phyloP scores from a whole-genome alignment of 2,888 invertebrate genomes.

The Nasonia oneida region DNA sequence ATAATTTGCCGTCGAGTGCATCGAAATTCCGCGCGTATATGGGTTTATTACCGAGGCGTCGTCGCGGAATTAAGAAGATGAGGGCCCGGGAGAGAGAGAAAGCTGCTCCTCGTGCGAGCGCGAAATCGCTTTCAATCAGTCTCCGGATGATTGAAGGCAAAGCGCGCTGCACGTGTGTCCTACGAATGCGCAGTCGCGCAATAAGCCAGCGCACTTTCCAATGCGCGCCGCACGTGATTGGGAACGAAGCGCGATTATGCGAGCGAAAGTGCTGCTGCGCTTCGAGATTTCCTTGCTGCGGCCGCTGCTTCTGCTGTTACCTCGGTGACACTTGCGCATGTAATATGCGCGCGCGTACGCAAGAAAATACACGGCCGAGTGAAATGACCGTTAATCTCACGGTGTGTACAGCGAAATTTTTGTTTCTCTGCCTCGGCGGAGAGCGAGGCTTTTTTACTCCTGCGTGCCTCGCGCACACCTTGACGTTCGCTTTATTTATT shows the following conservation, averaged over 20 bases:
- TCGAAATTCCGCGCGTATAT: neutral
- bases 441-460: neutral
- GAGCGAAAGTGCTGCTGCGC: constrained; percentile 30
- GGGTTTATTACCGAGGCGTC: neutral
- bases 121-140: constrained; percentile 27
- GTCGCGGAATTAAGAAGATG: neutral
- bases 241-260: constrained; percentile 41
- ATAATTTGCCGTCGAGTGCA: neutral
- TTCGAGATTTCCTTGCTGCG: too few species aligned
- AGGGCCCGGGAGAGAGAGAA: neutral
- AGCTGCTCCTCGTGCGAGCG: neutral
- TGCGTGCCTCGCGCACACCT: neutral
- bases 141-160: constrained; percentile 3
- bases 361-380: constrained; percentile 34
- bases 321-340: constrained; percentile 38
- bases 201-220: constrained; percentile 68
- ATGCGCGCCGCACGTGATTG: constrained; percentile 64
- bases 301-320: neutral
- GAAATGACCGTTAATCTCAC: constrained; percentile 53
- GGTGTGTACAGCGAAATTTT: constrained; percentile 31
- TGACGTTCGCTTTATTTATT: constrained; percentile 46
- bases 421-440: neutral
- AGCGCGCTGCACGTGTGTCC: constrained; percentile 53
- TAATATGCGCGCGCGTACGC: constrained; percentile 25
- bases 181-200: constrained; percentile 34